Evolutionary conservation across 92 coral and sea anemone genomes (phyloP), one percentile per base, ranked within the genome.

Genomic region (Heteractis magnifica): DNA sequence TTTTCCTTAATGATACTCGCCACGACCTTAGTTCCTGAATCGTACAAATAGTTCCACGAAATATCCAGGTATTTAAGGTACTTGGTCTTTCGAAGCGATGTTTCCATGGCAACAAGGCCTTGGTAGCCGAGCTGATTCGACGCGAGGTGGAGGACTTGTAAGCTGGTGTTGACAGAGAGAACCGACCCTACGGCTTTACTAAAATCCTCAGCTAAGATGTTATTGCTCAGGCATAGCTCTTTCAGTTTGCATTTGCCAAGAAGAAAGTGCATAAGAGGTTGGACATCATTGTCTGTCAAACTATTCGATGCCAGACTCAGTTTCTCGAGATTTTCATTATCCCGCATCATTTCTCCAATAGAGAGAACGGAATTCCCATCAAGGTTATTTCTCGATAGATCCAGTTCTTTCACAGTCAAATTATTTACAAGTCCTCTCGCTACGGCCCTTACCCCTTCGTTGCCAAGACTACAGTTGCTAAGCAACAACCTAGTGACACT

Each of bases 41-140:
- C 96, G 81, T 89, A 83, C 19, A 97, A 65, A 84, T 94, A 92
- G 72, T 94, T 97, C 98, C 98, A 97, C 18, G 99, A 97, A n/a
- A 97, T 83, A 81, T 94, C 91, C 18, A 97, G 84, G 51, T 53
- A 84, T 52, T 90, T 81, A 75, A 97, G 87, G n/a, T 90, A 65
- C 59, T 19, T 71, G 8, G 90, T 81, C 65, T 83, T 90, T 55
- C 58, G 89, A 51, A 97, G 79, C 10, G 95, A 97, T 10, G 82
- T 75, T 51, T 79, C 72, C 92, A 97, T 78, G 49, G 88, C 90
- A 20, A 82, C 82, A 44, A 94, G 48, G 23, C 98, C 99, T 6
- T 75, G 90, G 3, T 79, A 83, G 48, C 89, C 94, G 3, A 97
- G 85, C 50, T 83, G 93, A 87, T 97, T 94, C 82, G 94, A 93